Percentiles rank a stretch among this genome's conserved stretches.
These are phyloP conservation scores for Actinemys pallida DNA, from an alignment of 2,113 vertebrate species.

Conservation along the genomic window DNA sequence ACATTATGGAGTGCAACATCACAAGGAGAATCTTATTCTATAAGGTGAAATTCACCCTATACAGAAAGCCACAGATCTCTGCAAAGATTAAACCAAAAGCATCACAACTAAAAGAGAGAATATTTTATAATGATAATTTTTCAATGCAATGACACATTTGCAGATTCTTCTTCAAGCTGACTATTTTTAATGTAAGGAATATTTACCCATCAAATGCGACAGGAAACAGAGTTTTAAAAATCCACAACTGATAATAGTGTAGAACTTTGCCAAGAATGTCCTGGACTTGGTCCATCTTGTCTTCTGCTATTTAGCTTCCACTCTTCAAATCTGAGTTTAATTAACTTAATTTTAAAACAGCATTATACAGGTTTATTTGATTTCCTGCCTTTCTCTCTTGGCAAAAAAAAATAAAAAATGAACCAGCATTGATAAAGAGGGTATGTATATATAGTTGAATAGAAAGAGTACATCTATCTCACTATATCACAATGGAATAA, in stretches of 20 bases:
- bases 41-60: too few species aligned
- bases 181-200: neutral
- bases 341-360: constrained; percentile 43
- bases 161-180: neutral
- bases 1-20: too few species aligned
- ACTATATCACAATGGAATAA: constrained; percentile 29
- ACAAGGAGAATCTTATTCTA: too few species aligned
- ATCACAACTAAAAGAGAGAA: neutral
- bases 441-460: constrained; percentile 1
- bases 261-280: neutral
- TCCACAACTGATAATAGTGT: neutral
- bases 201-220: neutral
- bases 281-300: constrained; percentile 22
- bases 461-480: constrained; percentile 55
- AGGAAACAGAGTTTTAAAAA: neutral
- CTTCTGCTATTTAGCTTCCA: neutral
- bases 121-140: neutral
- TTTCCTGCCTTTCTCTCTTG: constrained; percentile 41
- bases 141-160: neutral
- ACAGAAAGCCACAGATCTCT: too few species aligned
- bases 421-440: constrained; percentile 19
- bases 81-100: neutral
- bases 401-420: constrained; percentile 49
- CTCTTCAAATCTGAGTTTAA: constrained; percentile 39
- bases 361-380: constrained; percentile 42